Evolutionary conservation across 2,888 invertebrate genomes (phyloP), one percentile per base, ranked within the genome.

Genomic region (Melanchra persicariae): DNA sequence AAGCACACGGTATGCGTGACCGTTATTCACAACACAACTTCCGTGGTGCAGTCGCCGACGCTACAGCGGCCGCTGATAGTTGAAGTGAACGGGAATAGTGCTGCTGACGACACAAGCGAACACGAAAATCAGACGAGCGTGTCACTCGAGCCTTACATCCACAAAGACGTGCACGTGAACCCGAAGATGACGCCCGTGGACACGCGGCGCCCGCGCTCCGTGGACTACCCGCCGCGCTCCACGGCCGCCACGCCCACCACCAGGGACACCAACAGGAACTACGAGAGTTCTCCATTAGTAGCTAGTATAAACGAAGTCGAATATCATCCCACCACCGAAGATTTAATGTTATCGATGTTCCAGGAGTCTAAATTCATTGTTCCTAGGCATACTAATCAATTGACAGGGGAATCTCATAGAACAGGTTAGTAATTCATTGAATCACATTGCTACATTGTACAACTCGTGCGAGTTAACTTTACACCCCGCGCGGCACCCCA

Each of bases 101-200:
- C 87, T 76, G 87, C 83, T 69, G 93, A 92, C 22, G 90, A 90
- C 55, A 73, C 75, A 70, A 92, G 87, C 85, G 93, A 93, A 49
- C 83, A 88, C 70, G 93, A 93, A 80, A 91, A 90, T 83, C 94
- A 94, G 80, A 79, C 88, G 55, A 90, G 87, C 74, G 88, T 84
- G 67, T 84, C 92, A n/a, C 86, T 87, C 9, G 95, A 95, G 74
- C 93, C 94, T 10, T 96, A 96, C 61, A 96, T 96, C 26, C 96
- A 96, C 80, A 96, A 96, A 81, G 96, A 96, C 71, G 96, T 96
- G 34, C 96, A 96, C 74, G 93, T 96, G 0, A 96, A 96, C 77
- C 96, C 96, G n/a, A 96, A 96, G 79, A 96, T 96, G 96, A 96
- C 96, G 37, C 95, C 95, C 0, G 95, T 95, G 47, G 95, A 95